Evolutionary conservation across 2,888 invertebrate species (phyloP), one percentile per base, ranked within the genome.

Genomic region (Caenorhabditis sp.): DNA sequence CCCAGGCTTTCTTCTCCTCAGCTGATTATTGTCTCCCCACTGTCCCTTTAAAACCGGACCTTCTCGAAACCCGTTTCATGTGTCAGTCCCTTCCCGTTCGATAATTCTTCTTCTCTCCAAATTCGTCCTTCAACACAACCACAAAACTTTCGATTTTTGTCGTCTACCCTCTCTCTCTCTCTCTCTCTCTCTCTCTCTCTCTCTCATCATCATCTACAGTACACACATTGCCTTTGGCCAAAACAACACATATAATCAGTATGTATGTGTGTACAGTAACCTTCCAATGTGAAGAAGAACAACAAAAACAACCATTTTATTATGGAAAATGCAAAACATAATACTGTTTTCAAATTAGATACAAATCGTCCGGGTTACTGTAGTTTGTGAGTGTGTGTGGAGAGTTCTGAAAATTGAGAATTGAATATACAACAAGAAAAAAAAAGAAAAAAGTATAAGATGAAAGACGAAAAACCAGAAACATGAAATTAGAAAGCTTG

Each of bases 121-220:
- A 43, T 43, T 43, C 43, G 43, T 43, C 43, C 43, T 43, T 43
- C 43, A 43, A 43, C 36, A 36, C 43, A 43, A 43, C 43, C 43
- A 43, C 43, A 43, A 43, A 43, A 43, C 54, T 54, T 26, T 54
- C 54, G 23, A 23, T 54, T 24, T 54, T 26, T 54, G 6, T 54
- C 2, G 8, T 54, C 54, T 19, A 2, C 14, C 21, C 3, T 58
- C 27, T 26, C 4, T 58, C 4, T 58, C 58, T 27, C 26, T 58
- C 58, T 19, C n/a, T 58, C 58, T 26, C 58, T 58, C 54, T 54
- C 21, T 54, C 21, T 54, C 54, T 54, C 54, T 54, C 26, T 54
- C 54, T 54, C 54, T 43, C 43, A 12, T 17, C 14, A 3, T 43
- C 17, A 10, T 19, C 54, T 54, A 54, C 26, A 54, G 54, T 54